phyloP scores from a whole-genome alignment of 35 echinoderm and acorn worm species.

The Chiridota heheva region DNA sequence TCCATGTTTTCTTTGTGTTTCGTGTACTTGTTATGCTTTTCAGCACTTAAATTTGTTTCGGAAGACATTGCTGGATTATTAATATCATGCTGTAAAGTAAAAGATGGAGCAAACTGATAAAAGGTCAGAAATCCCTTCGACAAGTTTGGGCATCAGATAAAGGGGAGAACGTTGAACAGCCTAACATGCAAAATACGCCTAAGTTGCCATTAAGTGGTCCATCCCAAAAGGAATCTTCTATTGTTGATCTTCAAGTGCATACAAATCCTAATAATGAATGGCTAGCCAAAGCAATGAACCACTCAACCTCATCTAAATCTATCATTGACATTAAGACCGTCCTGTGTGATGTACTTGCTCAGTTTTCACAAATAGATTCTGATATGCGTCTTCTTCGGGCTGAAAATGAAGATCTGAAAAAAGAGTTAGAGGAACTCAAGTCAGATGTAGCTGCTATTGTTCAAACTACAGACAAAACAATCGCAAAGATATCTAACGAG shows the following conservation, averaged over 20 bases:
- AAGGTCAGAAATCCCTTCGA: neutral
- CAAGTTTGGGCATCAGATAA: neutral
- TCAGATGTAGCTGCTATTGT: neutral
- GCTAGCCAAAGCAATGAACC: slow-evolving; percentile 7
- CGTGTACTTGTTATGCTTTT: too few relatives aligned
- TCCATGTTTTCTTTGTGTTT: too few relatives aligned
- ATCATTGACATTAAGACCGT: neutral
- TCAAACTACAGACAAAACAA: neutral
- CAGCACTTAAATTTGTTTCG: too few relatives aligned
- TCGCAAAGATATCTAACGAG: neutral
- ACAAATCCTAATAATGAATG: neutral
- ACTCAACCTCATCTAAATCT: neutral
- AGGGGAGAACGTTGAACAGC: neutral
- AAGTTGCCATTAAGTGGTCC: neutral
- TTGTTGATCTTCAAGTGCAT: neutral
- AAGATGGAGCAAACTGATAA: too few relatives aligned
- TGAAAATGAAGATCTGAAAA: neutral
- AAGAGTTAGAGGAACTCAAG: neutral
- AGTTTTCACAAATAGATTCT: slow-evolving; percentile 3
- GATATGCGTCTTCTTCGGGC: neutral
- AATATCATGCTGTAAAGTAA: too few relatives aligned
- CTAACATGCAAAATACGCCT: neutral
- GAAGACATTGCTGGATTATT: too few relatives aligned
- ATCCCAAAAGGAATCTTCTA: neutral
- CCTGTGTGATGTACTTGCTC: slow-evolving; percentile 6